Conservation (phyloP, 2,113 vertebrate species). For the Genyomyrus donnyi region DNA sequence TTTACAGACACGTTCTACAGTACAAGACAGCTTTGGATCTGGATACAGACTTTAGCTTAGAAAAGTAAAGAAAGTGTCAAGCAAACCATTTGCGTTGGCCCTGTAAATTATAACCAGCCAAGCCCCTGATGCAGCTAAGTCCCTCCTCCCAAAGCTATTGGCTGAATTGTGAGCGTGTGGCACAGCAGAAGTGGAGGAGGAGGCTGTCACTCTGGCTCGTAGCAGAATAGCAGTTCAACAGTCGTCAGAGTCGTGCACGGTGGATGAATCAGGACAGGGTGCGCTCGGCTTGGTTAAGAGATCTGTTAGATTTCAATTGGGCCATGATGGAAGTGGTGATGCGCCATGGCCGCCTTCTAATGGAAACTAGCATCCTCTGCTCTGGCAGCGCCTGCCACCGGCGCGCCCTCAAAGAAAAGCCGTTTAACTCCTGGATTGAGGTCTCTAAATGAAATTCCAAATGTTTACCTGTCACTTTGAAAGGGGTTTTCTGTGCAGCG, state of each 20-base stretch:
- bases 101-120: not conserved
- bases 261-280: conserved; percentile 13
- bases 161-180: not conserved
- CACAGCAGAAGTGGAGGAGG: not conserved
- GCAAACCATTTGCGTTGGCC: not conserved
- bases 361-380: not conserved
- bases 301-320: conserved; percentile 15
- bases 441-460: conserved; percentile 13
- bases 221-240: not conserved
- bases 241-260: not conserved
- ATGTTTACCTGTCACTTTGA: conserved; percentile 4
- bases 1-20: not conserved
- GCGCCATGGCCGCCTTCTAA: not conserved
- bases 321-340: conserved; percentile 13
- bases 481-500: not conserved
- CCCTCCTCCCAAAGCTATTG: not conserved
- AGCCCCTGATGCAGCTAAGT: not conserved
- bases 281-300: not conserved
- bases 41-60: not conserved
- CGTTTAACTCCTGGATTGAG: not conserved
- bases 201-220: not conserved
- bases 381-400: not conserved
- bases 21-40: not conserved
- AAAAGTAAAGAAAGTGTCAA: not conserved
- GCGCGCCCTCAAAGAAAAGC: not conserved